Evolutionary conservation across 2,888 invertebrate species (phyloP).

Genomic region (Geophilus truncorum): DNA sequence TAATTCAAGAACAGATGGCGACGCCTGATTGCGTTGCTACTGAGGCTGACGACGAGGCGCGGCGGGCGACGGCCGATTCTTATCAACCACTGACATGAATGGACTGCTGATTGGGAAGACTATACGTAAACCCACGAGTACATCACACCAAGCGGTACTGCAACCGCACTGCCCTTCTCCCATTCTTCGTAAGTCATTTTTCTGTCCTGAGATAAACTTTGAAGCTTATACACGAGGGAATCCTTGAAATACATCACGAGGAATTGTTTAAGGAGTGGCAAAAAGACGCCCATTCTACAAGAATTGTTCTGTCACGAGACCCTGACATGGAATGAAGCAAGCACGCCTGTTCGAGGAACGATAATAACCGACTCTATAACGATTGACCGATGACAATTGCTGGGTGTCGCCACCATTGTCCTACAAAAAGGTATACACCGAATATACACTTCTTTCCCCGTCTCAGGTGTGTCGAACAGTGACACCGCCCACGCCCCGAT

Average conservation of each 20-base stretch:
- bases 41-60: constrained; percentile 29
- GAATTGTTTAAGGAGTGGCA: not conserved
- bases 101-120: constrained; percentile 24
- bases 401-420: constrained; percentile 12
- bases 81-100: constrained; percentile 27
- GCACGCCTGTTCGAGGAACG: constrained; percentile 15
- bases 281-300: not conserved
- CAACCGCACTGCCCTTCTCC: not conserved
- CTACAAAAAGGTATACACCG: not conserved
- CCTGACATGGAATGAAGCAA: not conserved
- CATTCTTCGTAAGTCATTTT: not conserved
- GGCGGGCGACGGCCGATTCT: constrained; percentile 20
- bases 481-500: constrained; percentile 1
- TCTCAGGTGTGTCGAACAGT: not conserved
- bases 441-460: not conserved
- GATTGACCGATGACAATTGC: not conserved
- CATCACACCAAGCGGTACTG: not conserved
- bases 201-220: not conserved
- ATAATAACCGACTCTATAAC: not conserved
- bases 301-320: constrained; percentile 1
- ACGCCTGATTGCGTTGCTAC: constrained; percentile 25
- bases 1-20: constrained; percentile 28
- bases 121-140: not conserved
- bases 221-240: not conserved
- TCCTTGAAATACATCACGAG: constrained; percentile 5